Conservation (phyloP, 2,888 invertebrate species). For the Hypercompe scribonia region DNA sequence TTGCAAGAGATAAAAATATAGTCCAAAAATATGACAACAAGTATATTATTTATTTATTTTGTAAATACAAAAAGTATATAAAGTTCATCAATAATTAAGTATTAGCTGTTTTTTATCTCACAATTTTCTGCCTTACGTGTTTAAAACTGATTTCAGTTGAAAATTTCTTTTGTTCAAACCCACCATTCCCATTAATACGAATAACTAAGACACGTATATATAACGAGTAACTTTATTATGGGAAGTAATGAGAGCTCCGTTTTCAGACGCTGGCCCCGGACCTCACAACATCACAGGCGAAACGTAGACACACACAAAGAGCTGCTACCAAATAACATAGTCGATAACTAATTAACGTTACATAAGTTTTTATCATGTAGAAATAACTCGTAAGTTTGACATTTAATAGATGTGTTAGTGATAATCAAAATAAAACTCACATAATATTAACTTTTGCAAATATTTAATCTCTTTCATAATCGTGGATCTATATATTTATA, state of each 20-base stretch:
- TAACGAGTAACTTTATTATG: not conserved
- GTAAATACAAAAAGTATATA: no score
- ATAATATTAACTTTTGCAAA: conserved; percentile 85
- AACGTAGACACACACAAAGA: conserved; percentile 54
- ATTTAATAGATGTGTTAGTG: conserved; percentile 43
- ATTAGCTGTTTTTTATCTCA: not conserved
- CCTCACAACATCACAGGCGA: conserved; percentile 84
- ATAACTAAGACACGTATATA: not conserved
- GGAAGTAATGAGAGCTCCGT: not conserved
- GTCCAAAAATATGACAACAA: no score
- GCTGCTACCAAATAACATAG: conserved; percentile 65
- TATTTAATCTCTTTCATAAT: conserved; percentile 88
- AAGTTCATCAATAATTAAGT: no score
- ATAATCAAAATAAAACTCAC: conserved; percentile 74
- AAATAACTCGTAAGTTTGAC: conserved; percentile 63
- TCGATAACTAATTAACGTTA: conserved; percentile 52
- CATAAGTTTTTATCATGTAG: conserved; percentile 59
- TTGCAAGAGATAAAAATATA: no score
- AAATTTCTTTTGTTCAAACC: not conserved
- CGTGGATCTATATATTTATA: conserved; percentile 87
- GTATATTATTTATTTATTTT: no score
- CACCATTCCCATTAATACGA: not conserved
- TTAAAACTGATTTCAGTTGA: not conserved
- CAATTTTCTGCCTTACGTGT: not conserved
- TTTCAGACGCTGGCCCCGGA: conserved; percentile 86